Base-by-base conservation (phyloP, 2,113 vertebrate species). In the Austrofundulus limnaeus region DNA sequence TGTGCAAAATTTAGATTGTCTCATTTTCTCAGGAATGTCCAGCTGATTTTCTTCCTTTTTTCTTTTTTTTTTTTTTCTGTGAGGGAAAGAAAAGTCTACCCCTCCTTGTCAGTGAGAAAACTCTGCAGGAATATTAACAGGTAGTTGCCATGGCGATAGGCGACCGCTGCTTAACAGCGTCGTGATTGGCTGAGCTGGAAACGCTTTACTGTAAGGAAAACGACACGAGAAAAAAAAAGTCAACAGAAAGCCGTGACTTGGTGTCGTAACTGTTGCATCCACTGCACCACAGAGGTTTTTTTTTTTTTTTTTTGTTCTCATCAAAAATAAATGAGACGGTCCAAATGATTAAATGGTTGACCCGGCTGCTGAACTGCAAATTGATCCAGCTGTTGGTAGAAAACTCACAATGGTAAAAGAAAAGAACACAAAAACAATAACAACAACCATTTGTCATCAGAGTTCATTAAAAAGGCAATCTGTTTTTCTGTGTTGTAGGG, bases 81-180 rank as follows among this genome's bases (percentile, higher is more conserved):
- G 59, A 79, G 51, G 70, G 3, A 41, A 46, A 46, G 11, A 46
- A 46, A n/a, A 73, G 39, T 51, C 70, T 39, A 66, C 60, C 63
- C 71, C 45, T 37, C 20, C 58, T 77, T 59, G 65, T 74, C 78
- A 46, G 78, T 47, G 75, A 70, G 72, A 81, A 79, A 89, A 90
- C 90, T 87, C 85, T 70, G 62, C 48, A 56, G 38, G 90, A 90
- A 92, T 91, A 91, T 91, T 91, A 92, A 92, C 88, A 88, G 82
- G 82, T 81, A 85, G 90, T 91, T 78, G 61, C 90, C 86, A 91
- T 91, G 82, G 89, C 90, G 90, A 92, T 89, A 88, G 74, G 83
- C 62, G 58, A 68, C 82, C 80, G 82, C 80, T 87, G 82, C 85
- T 75, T 73, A 79, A 75, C 54, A 24, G 60, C 34, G 15, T 13